Evolutionary conservation across 2,888 invertebrate genomes (phyloP), one percentile per base, ranked within the genome.

Genomic region (Hyppa rectilinea): DNA sequence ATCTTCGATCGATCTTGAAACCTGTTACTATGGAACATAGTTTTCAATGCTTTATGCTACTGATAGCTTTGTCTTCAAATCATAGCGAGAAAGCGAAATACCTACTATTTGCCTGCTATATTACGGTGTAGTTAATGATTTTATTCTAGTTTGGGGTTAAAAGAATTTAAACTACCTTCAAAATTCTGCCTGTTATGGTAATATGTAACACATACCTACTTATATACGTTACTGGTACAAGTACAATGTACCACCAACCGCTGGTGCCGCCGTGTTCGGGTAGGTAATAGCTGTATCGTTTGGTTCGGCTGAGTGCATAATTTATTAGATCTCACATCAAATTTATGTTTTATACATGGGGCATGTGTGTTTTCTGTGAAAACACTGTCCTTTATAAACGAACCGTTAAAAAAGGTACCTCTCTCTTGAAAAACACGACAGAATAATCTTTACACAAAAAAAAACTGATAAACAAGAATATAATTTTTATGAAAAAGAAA

Each of bases 401-500:
- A 40, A 17, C 12, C 26, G 6, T 26, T 29, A 34, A 17, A 65
- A 43, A 56, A 56, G 17, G 1, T 55, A 61, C 14, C 50, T 52
- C 31, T 45, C 26, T n/a, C 14, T 55, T 34, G 3, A 65, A 74
- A 74, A 73, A 55, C 47, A 55, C 14, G 38, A 45, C 52, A 52
- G 67, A 62, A 67, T 75, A 71, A 74, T 71, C 49, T 53, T 52
- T 23, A 49, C 47, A 75, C n/a, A 65, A 75, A 71, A 65, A 75
- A 71, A 78, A 75, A 85, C 66, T 81, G 72, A 80, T 80, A 78
- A 82, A 81, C 56, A 85, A 66, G 76, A 78, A 78, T 73, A 78
- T 50, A 38, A 76, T 75, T 81, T 85, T 82, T 87, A 88, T 88
- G 85, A 85, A 86, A 87, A 87, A 82, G 82, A 84, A 85, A 87